A percentile compares a stretch with the other conserved stretches of the same genome.
These are phyloP conservation scores for Cygnus olor DNA, from an alignment of 2,797 vertebrate species.

Conservation along the genomic window DNA sequence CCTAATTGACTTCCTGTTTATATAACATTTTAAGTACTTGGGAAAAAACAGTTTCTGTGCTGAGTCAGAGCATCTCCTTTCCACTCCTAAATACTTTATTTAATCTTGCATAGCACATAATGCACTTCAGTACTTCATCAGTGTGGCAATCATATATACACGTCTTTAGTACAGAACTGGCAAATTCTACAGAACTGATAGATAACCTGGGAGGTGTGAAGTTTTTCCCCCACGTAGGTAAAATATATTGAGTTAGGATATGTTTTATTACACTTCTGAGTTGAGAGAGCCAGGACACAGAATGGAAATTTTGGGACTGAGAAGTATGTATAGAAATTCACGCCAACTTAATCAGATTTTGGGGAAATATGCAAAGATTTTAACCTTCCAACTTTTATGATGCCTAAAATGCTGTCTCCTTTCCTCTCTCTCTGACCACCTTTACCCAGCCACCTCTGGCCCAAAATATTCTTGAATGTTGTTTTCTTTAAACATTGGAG, in stretches of 20 bases:
- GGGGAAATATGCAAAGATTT: background rate
- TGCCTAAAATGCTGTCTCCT: background rate
- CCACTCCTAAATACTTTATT: slow-evolving; percentile 4
- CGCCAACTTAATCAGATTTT: background rate
- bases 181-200: background rate
- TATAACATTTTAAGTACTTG: slow-evolving; percentile 64
- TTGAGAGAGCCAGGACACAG: background rate
- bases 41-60: slow-evolving; percentile 67
- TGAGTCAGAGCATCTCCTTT: slow-evolving; percentile 63
- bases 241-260: background rate
- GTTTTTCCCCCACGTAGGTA: background rate
- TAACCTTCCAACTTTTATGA: background rate
- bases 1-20: slow-evolving; percentile 74
- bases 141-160: background rate
- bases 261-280: accelerated
- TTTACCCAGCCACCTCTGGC: background rate
- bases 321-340: background rate
- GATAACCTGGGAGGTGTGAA: background rate
- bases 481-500: background rate
- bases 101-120: background rate
- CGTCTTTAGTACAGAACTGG: background rate
- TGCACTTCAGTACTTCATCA: background rate
- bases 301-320: background rate
- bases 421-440: background rate
- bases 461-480: background rate